Conservation (phyloP, 2,888 invertebrate species). For the Ecdyonurus torrentis region DNA sequence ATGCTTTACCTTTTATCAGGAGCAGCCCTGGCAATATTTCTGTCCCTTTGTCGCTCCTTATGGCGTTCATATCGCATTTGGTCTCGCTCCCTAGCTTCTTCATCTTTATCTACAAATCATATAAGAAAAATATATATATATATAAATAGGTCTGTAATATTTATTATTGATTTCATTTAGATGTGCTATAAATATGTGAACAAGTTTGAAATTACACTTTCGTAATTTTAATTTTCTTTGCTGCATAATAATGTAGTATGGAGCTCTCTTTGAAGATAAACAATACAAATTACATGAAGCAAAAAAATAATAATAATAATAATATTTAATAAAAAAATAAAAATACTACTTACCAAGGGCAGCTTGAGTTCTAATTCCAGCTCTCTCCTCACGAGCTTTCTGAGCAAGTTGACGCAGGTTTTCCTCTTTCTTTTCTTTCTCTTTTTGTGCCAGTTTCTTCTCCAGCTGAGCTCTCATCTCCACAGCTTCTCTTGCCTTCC, state of each 20-base stretch:
- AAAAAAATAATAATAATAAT: not conserved
- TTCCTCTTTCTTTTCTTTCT: constrained; percentile 96
- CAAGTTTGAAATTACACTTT: not conserved
- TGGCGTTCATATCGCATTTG: constrained; percentile 75
- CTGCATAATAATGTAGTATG: not conserved
- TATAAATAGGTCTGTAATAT: not conserved
- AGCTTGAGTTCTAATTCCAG: constrained; percentile 47
- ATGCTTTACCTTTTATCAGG: constrained; percentile 65
- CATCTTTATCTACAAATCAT: constrained; percentile 32
- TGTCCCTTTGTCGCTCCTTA: constrained; percentile 78
- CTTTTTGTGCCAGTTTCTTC: constrained; percentile 89
- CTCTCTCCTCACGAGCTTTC: constrained; percentile 87
- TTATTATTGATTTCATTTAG: no score
- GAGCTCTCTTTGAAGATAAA: no score
- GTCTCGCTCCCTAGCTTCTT: constrained; percentile 67
- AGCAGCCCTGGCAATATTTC: constrained; percentile 83
- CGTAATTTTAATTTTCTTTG: not conserved
- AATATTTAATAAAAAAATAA: no score
- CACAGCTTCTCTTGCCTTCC: constrained; percentile 93
- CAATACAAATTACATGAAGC: not conserved
- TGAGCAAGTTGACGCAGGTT: constrained; percentile 84
- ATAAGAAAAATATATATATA: no score
- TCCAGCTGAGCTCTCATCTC: constrained; percentile 93
- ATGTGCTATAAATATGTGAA: no score
- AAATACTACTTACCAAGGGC: constrained; percentile 22